phyloP scores from a whole-genome alignment of 2,113 vertebrate genomes.

The Misgurnus anguillicaudatus region DNA sequence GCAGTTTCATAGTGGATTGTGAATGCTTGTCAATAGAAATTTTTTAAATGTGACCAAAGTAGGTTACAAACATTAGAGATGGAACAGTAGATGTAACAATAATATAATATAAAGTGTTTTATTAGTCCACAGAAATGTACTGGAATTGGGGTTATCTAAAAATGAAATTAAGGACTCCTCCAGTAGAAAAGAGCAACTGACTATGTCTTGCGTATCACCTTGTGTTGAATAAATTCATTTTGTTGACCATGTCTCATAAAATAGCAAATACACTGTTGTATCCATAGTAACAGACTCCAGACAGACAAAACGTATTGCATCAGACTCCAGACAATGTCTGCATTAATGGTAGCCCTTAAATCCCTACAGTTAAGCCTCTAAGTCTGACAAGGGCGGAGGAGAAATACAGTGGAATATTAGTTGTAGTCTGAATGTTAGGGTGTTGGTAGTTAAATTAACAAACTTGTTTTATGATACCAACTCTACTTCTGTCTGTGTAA shows the following conservation, averaged over 20 bases:
- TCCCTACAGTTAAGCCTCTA: conserved; percentile 56
- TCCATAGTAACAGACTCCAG: conserved; percentile 43
- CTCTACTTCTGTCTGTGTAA: conserved; percentile 44
- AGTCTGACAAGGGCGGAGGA: conserved; percentile 45
- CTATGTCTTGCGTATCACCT: neutral
- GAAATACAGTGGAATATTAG: conserved; percentile 10
- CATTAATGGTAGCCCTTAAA: conserved; percentile 54
- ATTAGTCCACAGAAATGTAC: neutral
- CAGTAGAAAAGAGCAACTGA: neutral
- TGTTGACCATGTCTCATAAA: conserved; percentile 53
- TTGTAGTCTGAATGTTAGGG: conserved; percentile 40
- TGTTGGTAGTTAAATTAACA: conserved; percentile 50
- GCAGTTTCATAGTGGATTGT: neutral
- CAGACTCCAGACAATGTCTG: conserved; percentile 51
- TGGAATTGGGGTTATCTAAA: neutral
- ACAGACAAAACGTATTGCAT: conserved; percentile 44
- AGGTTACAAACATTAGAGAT: neutral
- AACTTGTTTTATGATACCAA: conserved; percentile 50
- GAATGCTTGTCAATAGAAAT: neutral
- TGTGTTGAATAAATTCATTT: neutral
- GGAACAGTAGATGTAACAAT: neutral
- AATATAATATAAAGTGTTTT: neutral
- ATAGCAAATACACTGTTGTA: conserved; percentile 19
- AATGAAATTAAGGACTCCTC: neutral
- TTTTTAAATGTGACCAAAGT: neutral